phyloP scores from a whole-genome alignment of 2,888 invertebrate species.

The Brachyptera putata region DNA sequence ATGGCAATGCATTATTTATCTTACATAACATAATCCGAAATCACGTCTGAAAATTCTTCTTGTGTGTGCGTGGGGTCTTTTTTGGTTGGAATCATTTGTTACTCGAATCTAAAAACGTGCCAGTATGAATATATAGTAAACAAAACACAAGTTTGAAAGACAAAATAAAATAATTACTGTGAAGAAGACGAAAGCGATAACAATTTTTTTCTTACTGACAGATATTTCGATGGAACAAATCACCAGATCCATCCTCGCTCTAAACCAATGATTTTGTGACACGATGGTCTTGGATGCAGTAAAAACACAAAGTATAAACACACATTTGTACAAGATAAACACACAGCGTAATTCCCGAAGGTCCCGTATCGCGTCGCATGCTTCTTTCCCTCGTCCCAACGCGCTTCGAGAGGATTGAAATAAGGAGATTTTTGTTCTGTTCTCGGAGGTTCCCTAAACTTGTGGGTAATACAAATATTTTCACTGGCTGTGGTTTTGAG shows the following conservation, averaged over 20 bases:
- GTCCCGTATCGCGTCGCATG: neutral
- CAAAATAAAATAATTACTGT: constrained; percentile 4
- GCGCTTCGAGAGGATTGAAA: neutral
- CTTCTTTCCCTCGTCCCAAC: neutral
- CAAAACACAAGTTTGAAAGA: neutral
- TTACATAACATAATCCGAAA: constrained; percentile 1
- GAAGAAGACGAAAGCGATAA: neutral
- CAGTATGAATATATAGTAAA: neutral
- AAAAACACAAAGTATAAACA: constrained; percentile 19
- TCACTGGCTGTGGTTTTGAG: constrained; percentile 18
- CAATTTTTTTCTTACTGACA: neutral
- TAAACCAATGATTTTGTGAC: neutral
- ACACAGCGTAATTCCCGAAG: neutral
- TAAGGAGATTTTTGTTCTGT: neutral
- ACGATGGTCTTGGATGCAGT: constrained; percentile 5
- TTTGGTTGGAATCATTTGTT: neutral
- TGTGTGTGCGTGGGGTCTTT: neutral
- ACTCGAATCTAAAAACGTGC: neutral
- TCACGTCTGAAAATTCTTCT: neutral
- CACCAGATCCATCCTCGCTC: neutral
- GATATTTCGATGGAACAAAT: neutral
- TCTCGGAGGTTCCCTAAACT: constrained; percentile 3
- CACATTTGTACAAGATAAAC: constrained; percentile 21
- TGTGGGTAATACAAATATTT: constrained; percentile 17
- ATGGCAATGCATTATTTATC: neutral